Evolutionary conservation across 2,888 invertebrate genomes (phyloP), one percentile per base, ranked within the genome.

Genomic region (Deilephila porcellus): DNA sequence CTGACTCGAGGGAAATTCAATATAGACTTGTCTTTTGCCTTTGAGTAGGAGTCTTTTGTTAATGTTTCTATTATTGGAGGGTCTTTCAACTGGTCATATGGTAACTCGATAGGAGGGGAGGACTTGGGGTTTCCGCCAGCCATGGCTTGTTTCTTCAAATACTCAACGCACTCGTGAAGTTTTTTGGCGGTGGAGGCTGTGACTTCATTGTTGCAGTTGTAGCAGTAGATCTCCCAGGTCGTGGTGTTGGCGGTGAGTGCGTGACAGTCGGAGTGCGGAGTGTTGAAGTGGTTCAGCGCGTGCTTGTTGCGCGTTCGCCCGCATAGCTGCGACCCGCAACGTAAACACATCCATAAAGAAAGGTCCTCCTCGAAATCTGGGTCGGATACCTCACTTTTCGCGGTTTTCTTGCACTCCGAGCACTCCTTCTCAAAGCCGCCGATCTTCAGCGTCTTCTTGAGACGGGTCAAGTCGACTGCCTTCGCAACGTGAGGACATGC

Each of bases 311-410:
- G 94, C 6, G 95, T 92, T 71, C 96, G 94, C 3, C 97, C 97
- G 88, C 98, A 98, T 32, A 96, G 95, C 85, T 97, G 97, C 63
- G 96, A 92, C 3, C 97, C 98, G 89, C 98, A 98, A 78, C 96
- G 96, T 76, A 98, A 91, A 85, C 98, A 98, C 91, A 98, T 95
- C 97, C 97, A 98, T 76, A 97, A 88, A 4, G 95, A 86, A 77
- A 93, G 82, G 84, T 95, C 92, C 88, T 95, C 90, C 84, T 96
- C 93, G 76, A 90, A 92, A 86, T 95, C 88, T 76, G 90, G 88
- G 89, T 95, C 89, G 76, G 88, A 89, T 17, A 91, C 87, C 76
- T 92, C 94, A 56, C 82, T 90, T 75, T 92, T 85, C 73, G 90
- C 83, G 71, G 81, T 88, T 90, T 96, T 96, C 85, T 95, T 90